Evolutionary conservation across 2,888 invertebrate genomes (phyloP).

Genomic region (Oscheius onirici): DNA sequence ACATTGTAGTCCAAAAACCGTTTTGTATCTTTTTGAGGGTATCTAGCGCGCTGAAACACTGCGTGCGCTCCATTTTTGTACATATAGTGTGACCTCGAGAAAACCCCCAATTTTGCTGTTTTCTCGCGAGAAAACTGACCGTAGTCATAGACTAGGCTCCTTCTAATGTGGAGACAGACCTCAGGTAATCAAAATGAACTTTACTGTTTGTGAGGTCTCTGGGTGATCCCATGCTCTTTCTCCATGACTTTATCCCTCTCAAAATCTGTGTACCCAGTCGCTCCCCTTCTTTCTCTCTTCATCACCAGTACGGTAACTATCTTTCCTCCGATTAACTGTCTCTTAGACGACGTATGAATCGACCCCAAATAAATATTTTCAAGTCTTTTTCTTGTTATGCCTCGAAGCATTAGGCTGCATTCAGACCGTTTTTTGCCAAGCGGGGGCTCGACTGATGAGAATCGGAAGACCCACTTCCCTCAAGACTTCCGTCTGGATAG

Average conservation of each 20-base stretch:
- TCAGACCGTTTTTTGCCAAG: no score
- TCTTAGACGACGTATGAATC: background rate
- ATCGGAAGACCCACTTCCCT: no score
- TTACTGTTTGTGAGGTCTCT: background rate
- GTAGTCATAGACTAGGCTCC: constrained; percentile 15
- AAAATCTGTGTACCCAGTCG: background rate
- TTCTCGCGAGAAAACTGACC: constrained; percentile 30
- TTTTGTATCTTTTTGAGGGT: constrained; percentile 15
- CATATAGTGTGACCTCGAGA: constrained; percentile 2
- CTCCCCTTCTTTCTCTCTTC: background rate
- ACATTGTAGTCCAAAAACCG: background rate
- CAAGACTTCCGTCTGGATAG: no score
- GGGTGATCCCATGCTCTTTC: background rate
- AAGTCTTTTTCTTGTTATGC: no score
- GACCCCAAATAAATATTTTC: no score
- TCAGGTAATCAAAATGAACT: no score
- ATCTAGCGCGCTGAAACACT: background rate
- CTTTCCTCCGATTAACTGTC: background rate
- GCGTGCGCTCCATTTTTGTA: constrained; percentile 6
- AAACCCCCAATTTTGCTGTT: constrained; percentile 3
- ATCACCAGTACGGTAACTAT: background rate
- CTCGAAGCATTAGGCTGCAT: no score
- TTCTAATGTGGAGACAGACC: no score
- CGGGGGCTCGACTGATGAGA: no score
- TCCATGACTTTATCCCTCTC: background rate